phyloP scores from a whole-genome alignment of 2,113 vertebrate species.

The Monopterus albus region DNA sequence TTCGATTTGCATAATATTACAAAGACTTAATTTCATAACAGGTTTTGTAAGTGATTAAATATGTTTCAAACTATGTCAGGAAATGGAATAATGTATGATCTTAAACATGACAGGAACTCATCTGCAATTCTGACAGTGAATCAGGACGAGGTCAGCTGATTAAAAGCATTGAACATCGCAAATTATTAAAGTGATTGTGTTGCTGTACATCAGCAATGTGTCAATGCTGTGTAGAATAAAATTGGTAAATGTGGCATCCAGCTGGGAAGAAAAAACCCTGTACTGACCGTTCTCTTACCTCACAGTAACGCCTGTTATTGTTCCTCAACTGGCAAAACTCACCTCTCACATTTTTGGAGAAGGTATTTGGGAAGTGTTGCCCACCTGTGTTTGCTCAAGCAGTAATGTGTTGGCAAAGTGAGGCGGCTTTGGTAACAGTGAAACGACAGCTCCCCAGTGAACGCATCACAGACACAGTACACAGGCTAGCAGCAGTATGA shows the following conservation, averaged over 20 bases:
- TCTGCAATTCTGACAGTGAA: no score
- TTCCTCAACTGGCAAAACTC: conserved; percentile 45
- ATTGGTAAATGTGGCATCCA: conserved; percentile 31
- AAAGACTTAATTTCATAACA: no score
- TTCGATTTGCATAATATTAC: no score
- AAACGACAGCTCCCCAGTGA: conserved; percentile 30
- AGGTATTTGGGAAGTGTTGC: conserved; percentile 49
- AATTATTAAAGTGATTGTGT: no score
- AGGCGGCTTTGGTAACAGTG: conserved; percentile 16
- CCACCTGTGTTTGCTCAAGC: conserved; percentile 61
- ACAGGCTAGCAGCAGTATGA: conserved; percentile 10
- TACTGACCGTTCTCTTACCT: conserved; percentile 62
- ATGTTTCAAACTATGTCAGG: no score
- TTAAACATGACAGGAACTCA: no score
- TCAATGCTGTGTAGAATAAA: neutral
- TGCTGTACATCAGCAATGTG: neutral
- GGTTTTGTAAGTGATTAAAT: no score
- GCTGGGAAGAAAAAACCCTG: conserved; percentile 33
- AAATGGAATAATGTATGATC: no score
- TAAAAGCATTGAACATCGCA: no score
- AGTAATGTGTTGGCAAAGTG: conserved; percentile 28
- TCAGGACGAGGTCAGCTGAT: no score
- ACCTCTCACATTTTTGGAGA: conserved; percentile 19
- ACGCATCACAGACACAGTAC: neutral
- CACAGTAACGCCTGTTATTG: conserved; percentile 33